Conservation (phyloP, 2,888 invertebrate species). For the Bedellia somnulentella region DNA sequence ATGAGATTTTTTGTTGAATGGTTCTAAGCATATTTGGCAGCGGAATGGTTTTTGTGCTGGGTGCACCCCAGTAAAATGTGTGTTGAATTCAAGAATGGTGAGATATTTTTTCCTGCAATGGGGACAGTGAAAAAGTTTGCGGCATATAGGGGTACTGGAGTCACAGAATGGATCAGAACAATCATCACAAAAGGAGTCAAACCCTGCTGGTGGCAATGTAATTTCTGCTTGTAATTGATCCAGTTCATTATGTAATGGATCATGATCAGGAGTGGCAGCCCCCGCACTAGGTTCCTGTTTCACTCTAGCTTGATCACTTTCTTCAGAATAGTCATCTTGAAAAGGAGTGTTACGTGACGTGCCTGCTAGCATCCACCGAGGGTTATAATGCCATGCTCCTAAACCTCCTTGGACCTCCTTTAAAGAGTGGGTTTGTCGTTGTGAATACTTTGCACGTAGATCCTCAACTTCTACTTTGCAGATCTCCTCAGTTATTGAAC, state of each 20-base stretch:
- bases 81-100: slow-evolving; percentile 53
- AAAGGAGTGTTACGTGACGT: slow-evolving; percentile 46
- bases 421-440: too few species aligned
- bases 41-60: slow-evolving; percentile 56
- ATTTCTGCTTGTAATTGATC: slow-evolving; percentile 34
- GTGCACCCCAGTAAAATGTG: slow-evolving; percentile 54
- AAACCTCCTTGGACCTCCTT: slow-evolving; percentile 39
- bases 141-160: slow-evolving; percentile 40
- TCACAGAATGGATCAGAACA: slow-evolving; percentile 58
- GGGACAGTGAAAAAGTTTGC: slow-evolving; percentile 56
- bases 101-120: slow-evolving; percentile 57
- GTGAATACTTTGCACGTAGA: too few species aligned
- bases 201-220: slow-evolving; percentile 40
- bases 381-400: slow-evolving; percentile 55
- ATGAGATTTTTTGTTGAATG: slow-evolving; percentile 53
- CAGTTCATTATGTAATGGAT: slow-evolving; percentile 37
- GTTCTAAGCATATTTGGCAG: slow-evolving; percentile 57
- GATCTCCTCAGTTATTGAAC: too few species aligned
- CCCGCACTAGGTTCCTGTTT: slow-evolving; percentile 48
- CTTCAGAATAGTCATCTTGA: slow-evolving; percentile 47
- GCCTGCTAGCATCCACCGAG: slow-evolving; percentile 58
- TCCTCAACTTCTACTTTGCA: too few species aligned
- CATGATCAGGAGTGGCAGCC: slow-evolving; percentile 41
- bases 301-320: slow-evolving; percentile 43
- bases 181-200: slow-evolving; percentile 54